Conservation (phyloP, 2,113 vertebrate genomes). For the Heterotis niloticus region DNA sequence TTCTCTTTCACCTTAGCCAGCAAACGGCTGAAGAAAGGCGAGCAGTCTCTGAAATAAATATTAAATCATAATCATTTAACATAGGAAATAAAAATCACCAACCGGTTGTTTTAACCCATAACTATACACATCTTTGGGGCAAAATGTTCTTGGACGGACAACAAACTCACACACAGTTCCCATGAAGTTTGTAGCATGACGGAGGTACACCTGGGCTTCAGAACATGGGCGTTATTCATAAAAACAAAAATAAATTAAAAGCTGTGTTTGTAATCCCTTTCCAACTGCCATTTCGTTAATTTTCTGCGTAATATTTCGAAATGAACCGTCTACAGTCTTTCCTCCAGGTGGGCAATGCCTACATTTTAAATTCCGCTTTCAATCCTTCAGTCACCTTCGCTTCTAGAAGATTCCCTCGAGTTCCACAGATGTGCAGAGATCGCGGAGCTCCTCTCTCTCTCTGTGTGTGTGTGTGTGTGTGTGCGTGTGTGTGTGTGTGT, state of each 20-base stretch:
- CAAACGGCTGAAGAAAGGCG: constrained; percentile 92
- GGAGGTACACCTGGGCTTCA: constrained; percentile 98
- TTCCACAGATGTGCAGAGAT: constrained; percentile 52
- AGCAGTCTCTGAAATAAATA: constrained; percentile 98
- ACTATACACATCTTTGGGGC: constrained; percentile 96
- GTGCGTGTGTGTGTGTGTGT: constrained; percentile 37
- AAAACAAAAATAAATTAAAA: constrained; percentile 51
- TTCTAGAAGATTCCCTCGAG: constrained; percentile 47
- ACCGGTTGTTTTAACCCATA: constrained; percentile 78
- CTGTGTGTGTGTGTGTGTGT: constrained; percentile 61
- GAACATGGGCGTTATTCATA: constrained; percentile 68
- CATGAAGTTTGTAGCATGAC: constrained; percentile 84
- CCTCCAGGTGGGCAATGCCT: constrained; percentile 29
- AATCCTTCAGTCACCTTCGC: constrained; percentile 31
- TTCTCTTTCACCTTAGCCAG: constrained; percentile 87
- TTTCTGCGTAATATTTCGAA: constrained; percentile 61
- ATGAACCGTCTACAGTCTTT: constrained; percentile 63
- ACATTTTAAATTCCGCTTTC: constrained; percentile 15
- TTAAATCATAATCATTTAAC: constrained; percentile 94
- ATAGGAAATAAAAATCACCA: constrained; percentile 73
- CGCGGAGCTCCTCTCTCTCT: constrained; percentile 54
- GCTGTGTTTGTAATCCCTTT: constrained; percentile 60
- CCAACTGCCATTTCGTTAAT: constrained; percentile 48
- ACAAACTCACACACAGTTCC: constrained; percentile 85
- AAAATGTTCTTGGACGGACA: constrained; percentile 74